phyloP scores from a whole-genome alignment of 1,140 invertebrate genomes.

The Idris sp. region DNA sequence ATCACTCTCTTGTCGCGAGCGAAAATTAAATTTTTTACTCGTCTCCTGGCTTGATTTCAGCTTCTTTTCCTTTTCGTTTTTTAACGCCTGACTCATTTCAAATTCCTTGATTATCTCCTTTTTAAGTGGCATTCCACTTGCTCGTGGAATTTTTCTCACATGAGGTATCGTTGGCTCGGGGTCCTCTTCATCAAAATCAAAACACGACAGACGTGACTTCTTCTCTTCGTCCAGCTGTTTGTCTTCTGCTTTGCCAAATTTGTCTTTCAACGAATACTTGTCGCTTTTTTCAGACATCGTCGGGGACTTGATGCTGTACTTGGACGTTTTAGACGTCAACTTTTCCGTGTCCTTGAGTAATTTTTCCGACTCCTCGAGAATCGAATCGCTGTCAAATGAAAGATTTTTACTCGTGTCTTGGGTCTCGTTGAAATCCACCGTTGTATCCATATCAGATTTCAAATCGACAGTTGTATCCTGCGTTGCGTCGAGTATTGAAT shows the following conservation, averaged over 20 bases:
- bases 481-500: too few relatives aligned
- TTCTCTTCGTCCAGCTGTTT: slow-evolving; percentile 67
- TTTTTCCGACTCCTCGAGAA: slow-evolving; percentile 68
- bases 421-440: neutral
- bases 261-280: slow-evolving; percentile 47
- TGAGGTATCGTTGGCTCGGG: slow-evolving; percentile 72
- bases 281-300: slow-evolving; percentile 21
- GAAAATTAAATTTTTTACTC: slow-evolving; percentile 71
- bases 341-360: slow-evolving; percentile 67
- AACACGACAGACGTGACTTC: slow-evolving; percentile 78
- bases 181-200: slow-evolving; percentile 81
- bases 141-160: slow-evolving; percentile 77
- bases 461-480: slow-evolving; percentile 8
- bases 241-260: slow-evolving; percentile 29
- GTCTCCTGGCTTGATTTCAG: neutral
- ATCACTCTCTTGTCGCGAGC: slow-evolving; percentile 6
- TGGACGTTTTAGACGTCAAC: slow-evolving; percentile 19
- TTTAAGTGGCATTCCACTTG: slow-evolving; percentile 72
- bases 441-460: slow-evolving; percentile 5
- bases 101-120: slow-evolving; percentile 77
- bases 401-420: slow-evolving; percentile 21
- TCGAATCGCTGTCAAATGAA: slow-evolving; percentile 12
- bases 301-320: slow-evolving; percentile 38
- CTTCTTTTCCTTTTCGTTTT: slow-evolving; percentile 64
- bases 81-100: slow-evolving; percentile 73